Evolutionary conservation across 2,888 invertebrate genomes (phyloP).

Genomic region (Tenthredo mesomela): DNA sequence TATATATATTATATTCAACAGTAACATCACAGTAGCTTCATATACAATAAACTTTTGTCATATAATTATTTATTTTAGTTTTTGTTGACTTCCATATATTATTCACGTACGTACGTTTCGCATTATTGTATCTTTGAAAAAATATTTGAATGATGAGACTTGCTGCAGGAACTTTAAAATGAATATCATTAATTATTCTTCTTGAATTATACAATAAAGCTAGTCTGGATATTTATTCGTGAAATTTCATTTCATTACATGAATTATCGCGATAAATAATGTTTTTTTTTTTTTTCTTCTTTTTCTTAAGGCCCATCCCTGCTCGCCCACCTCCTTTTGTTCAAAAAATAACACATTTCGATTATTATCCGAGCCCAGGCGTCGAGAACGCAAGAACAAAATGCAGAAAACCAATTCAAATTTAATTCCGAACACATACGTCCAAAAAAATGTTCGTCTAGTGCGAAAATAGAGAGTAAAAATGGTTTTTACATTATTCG

Average conservation of each 20-base stretch:
- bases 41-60: constrained; percentile 74
- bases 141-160: constrained; percentile 32
- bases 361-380: no score
- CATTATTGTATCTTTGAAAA: not conserved
- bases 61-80: constrained; percentile 64
- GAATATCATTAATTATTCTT: not conserved
- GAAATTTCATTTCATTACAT: not conserved
- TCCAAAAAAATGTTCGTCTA: no score
- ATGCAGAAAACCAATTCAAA: no score
- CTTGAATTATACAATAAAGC: not conserved
- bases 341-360: no score
- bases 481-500: no score
- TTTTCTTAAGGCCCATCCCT: not conserved
- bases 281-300: not conserved
- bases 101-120: constrained; percentile 57
- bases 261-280: not conserved
- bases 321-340: no score
- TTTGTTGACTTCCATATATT: constrained; percentile 66
- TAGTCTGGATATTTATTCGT: not conserved
- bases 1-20: constrained; percentile 75
- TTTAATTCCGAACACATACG: no score
- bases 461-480: no score
- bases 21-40: constrained; percentile 77
- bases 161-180: constrained; percentile 7
- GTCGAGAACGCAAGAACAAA: no score